phyloP scores from a whole-genome alignment of 2,113 vertebrate genomes.

The Lophotis ruficrista region DNA sequence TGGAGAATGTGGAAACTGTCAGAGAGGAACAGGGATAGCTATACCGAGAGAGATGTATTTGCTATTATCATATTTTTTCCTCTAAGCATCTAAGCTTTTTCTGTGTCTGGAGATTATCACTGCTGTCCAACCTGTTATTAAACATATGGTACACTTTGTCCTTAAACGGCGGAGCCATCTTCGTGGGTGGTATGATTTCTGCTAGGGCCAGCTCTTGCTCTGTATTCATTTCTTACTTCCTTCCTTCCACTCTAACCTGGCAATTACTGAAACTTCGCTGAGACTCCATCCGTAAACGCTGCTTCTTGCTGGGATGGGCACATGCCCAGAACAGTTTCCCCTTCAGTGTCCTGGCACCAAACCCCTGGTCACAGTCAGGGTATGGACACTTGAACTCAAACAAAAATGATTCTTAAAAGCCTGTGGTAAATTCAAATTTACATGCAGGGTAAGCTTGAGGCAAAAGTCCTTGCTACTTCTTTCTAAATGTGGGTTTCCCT shows the following conservation, averaged over 20 bases:
- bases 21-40: neutral
- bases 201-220: neutral
- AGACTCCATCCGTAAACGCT: neutral
- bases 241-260: neutral
- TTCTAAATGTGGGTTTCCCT: neutral
- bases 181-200: neutral
- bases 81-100: neutral
- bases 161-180: neutral
- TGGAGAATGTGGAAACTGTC: neutral
- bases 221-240: neutral
- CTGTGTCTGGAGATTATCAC: neutral
- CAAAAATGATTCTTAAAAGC: neutral
- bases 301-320: neutral
- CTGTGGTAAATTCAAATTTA: neutral
- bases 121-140: neutral
- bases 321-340: neutral
- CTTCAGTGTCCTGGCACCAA: neutral
- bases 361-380: neutral
- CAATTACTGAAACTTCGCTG: neutral
- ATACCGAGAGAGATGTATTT: neutral
- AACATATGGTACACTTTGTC: neutral
- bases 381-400: neutral
- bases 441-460: neutral
- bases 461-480: neutral
- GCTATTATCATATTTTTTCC: neutral